Conservation (phyloP, 2,797 vertebrate genomes). For the Gallinago nigripennis region DNA sequence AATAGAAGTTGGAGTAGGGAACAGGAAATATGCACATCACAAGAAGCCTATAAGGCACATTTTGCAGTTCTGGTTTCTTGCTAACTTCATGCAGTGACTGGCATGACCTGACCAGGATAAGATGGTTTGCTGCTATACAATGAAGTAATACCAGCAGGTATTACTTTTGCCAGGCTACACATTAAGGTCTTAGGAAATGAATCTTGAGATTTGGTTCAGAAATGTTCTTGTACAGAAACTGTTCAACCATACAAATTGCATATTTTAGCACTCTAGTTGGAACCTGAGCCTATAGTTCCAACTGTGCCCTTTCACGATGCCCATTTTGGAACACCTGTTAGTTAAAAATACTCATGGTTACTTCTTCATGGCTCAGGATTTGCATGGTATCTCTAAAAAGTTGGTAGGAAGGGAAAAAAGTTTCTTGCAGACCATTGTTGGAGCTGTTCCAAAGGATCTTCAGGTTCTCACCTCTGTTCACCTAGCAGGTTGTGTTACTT, state of each 20-base stretch:
- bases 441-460: neutral
- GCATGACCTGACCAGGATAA: neutral
- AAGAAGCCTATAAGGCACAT: neutral
- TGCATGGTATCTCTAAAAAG: neutral
- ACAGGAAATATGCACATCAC: fast-evolving
- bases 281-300: neutral
- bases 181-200: neutral
- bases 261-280: neutral
- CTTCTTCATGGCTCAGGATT: neutral
- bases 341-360: neutral
- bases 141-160: neutral
- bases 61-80: neutral
- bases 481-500: neutral
- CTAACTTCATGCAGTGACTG: neutral
- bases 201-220: neutral
- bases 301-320: neutral
- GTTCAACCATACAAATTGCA: neutral
- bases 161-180: neutral
- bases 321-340: neutral
- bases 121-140: neutral
- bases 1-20: neutral
- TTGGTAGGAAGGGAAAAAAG: neutral
- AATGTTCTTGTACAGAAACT: neutral
- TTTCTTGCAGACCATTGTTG: neutral
- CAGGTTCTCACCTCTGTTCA: neutral